Conservation (phyloP, 2,888 invertebrate species). For the Leptinotarsa rubiginosa region DNA sequence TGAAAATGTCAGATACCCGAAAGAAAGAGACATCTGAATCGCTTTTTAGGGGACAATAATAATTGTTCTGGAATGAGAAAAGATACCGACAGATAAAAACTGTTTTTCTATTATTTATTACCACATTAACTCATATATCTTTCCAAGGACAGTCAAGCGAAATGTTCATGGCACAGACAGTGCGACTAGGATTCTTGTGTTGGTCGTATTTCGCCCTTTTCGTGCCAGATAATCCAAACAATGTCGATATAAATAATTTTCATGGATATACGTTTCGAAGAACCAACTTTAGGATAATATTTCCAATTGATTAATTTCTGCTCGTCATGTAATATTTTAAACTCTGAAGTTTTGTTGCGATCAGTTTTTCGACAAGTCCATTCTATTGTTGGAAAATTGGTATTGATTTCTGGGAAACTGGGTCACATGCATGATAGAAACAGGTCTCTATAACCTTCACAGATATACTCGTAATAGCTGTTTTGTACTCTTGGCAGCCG, state of each 20-base stretch:
- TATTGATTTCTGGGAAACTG: constrained; percentile 1
- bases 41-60: too few relatives aligned
- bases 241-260: neutral
- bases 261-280: neutral
- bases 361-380: neutral
- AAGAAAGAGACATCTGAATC: too few relatives aligned
- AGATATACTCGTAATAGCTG: neutral
- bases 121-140: neutral
- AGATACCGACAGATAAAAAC: neutral
- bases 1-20: too few relatives aligned
- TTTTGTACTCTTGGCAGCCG: too few relatives aligned
- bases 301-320: neutral
- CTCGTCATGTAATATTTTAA: neutral
- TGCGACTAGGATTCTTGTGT: neutral
- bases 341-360: neutral
- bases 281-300: neutral
- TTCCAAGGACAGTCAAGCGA: constrained; percentile 3
- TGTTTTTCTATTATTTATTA: neutral
- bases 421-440: constrained; percentile 3
- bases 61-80: too few relatives aligned
- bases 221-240: neutral
- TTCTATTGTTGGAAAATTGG: constrained; percentile 1
- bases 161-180: constrained; percentile 3
- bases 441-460: neutral
- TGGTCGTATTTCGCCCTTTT: neutral